Conservation (phyloP, 2,888 invertebrate genomes). For the Hemistola chrysoprasaria region DNA sequence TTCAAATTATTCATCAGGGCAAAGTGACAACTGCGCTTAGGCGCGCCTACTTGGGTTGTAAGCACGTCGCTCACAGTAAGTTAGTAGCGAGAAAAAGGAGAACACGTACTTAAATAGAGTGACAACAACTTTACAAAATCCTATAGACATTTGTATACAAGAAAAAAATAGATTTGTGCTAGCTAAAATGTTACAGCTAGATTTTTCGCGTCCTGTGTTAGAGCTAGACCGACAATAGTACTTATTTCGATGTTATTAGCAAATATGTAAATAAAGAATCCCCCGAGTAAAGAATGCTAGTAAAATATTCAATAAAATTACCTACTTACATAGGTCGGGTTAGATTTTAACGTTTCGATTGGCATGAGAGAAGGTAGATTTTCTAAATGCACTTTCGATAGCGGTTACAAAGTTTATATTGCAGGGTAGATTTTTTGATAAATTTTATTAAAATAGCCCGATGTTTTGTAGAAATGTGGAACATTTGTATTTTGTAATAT, state of each 20-base stretch:
- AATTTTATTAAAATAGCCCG: no score
- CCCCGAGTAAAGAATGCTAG: no score
- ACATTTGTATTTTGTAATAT: slow-evolving; percentile 16
- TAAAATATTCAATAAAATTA: no score
- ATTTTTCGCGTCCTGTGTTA: slow-evolving; percentile 22
- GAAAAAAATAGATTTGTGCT: slow-evolving; percentile 9
- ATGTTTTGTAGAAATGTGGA: no score
- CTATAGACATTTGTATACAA: slow-evolving; percentile 40
- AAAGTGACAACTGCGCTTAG: slow-evolving; percentile 79
- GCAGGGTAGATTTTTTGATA: no score
- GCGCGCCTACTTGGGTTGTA: slow-evolving; percentile 81
- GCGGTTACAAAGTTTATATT: no score
- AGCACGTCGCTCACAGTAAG: slow-evolving; percentile 82
- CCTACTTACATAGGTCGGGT: no score
- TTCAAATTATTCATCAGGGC: slow-evolving; percentile 61
- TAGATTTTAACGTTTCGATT: slow-evolving; percentile 11
- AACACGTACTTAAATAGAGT: slow-evolving; percentile 31
- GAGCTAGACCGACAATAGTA: slow-evolving; percentile 23
- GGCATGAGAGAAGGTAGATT: no score
- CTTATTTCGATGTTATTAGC: slow-evolving; percentile 5
- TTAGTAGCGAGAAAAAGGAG: slow-evolving; percentile 53
- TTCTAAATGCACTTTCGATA: no score
- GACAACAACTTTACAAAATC: slow-evolving; percentile 33
- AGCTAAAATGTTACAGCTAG: slow-evolving; percentile 29
- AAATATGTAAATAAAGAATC: no score